phyloP scores from a whole-genome alignment of 1,140 invertebrate genomes.

The Camponotus floridanus region DNA sequence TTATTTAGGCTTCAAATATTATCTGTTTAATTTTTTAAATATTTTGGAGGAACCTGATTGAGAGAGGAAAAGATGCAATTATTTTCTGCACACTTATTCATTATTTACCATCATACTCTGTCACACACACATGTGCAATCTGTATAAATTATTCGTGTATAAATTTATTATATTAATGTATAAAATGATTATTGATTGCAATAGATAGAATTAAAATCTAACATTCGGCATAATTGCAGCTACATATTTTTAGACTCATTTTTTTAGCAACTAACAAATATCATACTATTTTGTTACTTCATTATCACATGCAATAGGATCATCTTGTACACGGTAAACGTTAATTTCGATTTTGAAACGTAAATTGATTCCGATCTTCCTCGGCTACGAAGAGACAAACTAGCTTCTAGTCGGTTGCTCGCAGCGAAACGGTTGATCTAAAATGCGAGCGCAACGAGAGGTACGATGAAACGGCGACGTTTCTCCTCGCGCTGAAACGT shows the following conservation, averaged over 20 bases:
- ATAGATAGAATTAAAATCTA: not conserved
- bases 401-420: not conserved
- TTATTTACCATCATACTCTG: too few species aligned
- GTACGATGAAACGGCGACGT: slow-evolving; percentile 62
- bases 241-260: not conserved
- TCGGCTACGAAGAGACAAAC: not conserved
- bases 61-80: not conserved
- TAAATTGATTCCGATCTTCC: not conserved
- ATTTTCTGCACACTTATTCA: not conserved
- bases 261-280: not conserved
- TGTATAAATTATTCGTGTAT: not conserved
- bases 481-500: slow-evolving; percentile 65
- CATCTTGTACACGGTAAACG: not conserved
- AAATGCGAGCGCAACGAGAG: slow-evolving; percentile 62
- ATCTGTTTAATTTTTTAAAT: slow-evolving; percentile 27
- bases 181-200: not conserved
- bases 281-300: not conserved
- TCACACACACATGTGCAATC: not conserved
- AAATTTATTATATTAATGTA: not conserved
- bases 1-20: slow-evolving; percentile 30
- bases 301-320: not conserved
- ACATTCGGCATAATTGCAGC: not conserved
- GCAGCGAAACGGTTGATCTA: slow-evolving; percentile 62
- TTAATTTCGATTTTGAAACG: not conserved
- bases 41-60: not conserved